These are phyloP conservation scores for Cercocebus atys DNA, from an alignment of 2,113 vertebrate genomes.

Conservation along the genomic window DNA sequence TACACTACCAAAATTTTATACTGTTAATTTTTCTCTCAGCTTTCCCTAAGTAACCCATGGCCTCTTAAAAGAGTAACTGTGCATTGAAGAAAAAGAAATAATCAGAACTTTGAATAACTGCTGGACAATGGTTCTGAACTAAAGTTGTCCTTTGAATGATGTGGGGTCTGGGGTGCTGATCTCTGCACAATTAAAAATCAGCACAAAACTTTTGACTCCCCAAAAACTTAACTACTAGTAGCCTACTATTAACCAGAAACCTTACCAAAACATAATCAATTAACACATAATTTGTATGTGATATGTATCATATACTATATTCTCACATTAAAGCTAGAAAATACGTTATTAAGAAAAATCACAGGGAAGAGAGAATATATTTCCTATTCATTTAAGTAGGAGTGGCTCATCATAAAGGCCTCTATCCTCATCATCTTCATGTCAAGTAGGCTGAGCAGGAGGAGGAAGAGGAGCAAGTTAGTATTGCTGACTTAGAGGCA, in stretches of 20 bases:
- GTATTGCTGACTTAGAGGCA: no score
- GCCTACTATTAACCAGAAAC: neutral
- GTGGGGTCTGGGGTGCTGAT: neutral
- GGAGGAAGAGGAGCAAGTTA: neutral
- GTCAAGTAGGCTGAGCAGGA: neutral
- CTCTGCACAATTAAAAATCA: neutral
- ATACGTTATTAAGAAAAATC: neutral
- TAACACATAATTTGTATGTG: neutral
- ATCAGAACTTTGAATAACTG: neutral
- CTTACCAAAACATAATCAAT: neutral
- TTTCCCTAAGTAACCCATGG: neutral
- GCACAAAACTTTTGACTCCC: neutral
- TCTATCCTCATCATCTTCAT: neutral
- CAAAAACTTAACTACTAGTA: neutral
- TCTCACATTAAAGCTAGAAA: neutral
- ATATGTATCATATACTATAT: neutral
- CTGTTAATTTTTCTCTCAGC: neutral
- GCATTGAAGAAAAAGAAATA: neutral
- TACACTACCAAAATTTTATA: neutral
- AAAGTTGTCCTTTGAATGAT: neutral
- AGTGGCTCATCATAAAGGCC: neutral
- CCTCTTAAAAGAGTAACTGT: neutral
- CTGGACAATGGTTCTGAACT: neutral
- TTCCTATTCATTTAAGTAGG: neutral
- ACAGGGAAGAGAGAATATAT: neutral